A percentile compares a stretch with the other conserved stretches of the same genome.
Conservation (phyloP, 2,113 vertebrate species). For the Acinonyx jubatus region DNA sequence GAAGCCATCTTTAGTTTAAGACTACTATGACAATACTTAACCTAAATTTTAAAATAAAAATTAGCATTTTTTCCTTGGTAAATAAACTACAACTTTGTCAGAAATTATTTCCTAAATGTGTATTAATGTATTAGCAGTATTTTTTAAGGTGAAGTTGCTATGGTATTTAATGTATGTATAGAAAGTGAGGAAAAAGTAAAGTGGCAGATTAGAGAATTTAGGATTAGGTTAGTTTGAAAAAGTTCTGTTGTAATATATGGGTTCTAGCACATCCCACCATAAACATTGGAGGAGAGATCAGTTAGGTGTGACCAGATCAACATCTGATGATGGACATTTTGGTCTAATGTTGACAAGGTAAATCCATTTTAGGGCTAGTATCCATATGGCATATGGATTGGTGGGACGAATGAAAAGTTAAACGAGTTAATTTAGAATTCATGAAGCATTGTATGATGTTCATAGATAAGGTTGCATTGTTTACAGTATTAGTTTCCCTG, state of each 20-base stretch:
- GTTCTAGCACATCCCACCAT: constrained; percentile 3
- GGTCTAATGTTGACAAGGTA: neutral
- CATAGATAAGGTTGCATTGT: neutral
- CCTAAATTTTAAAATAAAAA: constrained; percentile 60
- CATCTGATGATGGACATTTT: neutral
- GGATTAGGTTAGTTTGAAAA: constrained; percentile 45
- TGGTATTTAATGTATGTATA: constrained; percentile 73
- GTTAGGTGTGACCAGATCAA: neutral
- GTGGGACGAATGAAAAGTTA: neutral
- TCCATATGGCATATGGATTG: neutral
- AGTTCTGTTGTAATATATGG: neutral
- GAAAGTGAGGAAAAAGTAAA: neutral
- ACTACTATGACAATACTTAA: constrained; percentile 13
- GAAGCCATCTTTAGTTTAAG: constrained; percentile 59
- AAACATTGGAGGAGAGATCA: neutral
- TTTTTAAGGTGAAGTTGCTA: constrained; percentile 74
- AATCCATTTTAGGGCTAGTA: neutral
- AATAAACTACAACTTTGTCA: constrained; percentile 67
- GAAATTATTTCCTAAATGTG: constrained; percentile 75
- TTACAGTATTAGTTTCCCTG: neutral
- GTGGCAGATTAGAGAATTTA: constrained; percentile 58
- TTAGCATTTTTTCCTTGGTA: constrained; percentile 60
- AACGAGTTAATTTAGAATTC: neutral
- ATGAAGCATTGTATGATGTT: constrained; percentile 14
- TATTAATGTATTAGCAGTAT: constrained; percentile 78